A percentile compares a stretch with the other conserved stretches of the same genome.
phyloP scores from a whole-genome alignment of 2,888 invertebrate species.

The Adela reaumurella region DNA sequence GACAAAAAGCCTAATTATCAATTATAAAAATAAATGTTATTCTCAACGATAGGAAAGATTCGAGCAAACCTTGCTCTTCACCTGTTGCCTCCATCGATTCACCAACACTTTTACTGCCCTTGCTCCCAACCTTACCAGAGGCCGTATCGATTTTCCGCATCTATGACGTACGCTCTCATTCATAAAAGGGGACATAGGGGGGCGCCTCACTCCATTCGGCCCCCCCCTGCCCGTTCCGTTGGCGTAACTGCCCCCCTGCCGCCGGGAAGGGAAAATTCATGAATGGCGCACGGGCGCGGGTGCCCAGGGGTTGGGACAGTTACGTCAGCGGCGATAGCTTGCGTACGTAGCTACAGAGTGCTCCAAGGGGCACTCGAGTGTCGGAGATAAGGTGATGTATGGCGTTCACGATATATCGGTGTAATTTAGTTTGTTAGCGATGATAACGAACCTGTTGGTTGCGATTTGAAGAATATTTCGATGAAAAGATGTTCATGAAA shows the following conservation, averaged over 20 bases:
- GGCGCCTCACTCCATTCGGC: slow-evolving; percentile 20
- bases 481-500: no score
- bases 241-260: slow-evolving; percentile 18
- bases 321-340: neutral
- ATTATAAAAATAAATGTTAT: no score
- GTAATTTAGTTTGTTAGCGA: no score
- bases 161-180: slow-evolving; percentile 52
- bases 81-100: slow-evolving; percentile 22
- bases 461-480: no score
- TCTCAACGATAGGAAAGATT: no score
- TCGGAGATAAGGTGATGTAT: no score
- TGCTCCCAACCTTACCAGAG: slow-evolving; percentile 37
- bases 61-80: neutral
- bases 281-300: slow-evolving; percentile 33
- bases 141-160: slow-evolving; percentile 32
- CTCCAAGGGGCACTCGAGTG: no score
- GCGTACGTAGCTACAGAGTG: no score
- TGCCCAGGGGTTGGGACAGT: slow-evolving; percentile 9
- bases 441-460: no score
- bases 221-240: slow-evolving; percentile 6
- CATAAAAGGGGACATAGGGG: slow-evolving; percentile 31
- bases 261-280: slow-evolving; percentile 25
- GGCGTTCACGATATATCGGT: no score
- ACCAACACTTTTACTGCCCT: slow-evolving; percentile 27
- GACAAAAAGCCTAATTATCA: no score